Base-by-base conservation (phyloP, 2,113 vertebrate genomes). In the Sarotherodon lohbergeri region DNA sequence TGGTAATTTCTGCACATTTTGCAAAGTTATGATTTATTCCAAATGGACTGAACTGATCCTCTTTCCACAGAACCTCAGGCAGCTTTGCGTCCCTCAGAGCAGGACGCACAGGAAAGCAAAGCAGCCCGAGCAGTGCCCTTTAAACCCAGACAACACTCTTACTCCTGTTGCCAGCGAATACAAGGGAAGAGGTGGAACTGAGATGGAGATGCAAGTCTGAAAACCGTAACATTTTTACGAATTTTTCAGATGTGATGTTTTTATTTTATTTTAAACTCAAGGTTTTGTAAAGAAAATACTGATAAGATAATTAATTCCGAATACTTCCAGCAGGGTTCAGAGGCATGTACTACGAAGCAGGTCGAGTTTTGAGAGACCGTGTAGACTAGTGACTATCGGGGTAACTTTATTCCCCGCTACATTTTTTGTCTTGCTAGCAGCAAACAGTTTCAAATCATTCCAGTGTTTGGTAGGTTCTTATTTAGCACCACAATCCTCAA, bases 121-220 rank as follows among this genome's bases (percentile, higher is more conserved):
- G 59, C 91, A 89, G 12, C 84, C 93, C 1, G 94, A 95, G 81
- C 92, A 92, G n/a, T 93, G 50, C 39, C 94, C 93, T 46, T 48
- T 95, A 84, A 94, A 94, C 88, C 93, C 93, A 14, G 92, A 86
- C 76, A 85, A 43, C 66, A 19, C 48, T 19, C 85, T 85, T 1
- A 50, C 59, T 5, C 78, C 93, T 54, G 73, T 79, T 63, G 80
- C 84, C 57, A 89, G 56, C 8, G 91, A 93, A 29, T 86, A 84
- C 90, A 94, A 95, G 85, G 84, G 71, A 76, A 86, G 73, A 46
- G 46, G 90, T 52, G 84, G 57, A 82, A 85, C 83, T 24, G 94
- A 95, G 81, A 86, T 92, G 81, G 94, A 96, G 86, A 83, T 90
- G 86, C 92, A 94, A 57, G 82, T 93, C 41, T 94, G 86, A 94